Evolutionary conservation across 2,797 vertebrate genomes (phyloP).

Genomic region (Ammospiza maritima): DNA sequence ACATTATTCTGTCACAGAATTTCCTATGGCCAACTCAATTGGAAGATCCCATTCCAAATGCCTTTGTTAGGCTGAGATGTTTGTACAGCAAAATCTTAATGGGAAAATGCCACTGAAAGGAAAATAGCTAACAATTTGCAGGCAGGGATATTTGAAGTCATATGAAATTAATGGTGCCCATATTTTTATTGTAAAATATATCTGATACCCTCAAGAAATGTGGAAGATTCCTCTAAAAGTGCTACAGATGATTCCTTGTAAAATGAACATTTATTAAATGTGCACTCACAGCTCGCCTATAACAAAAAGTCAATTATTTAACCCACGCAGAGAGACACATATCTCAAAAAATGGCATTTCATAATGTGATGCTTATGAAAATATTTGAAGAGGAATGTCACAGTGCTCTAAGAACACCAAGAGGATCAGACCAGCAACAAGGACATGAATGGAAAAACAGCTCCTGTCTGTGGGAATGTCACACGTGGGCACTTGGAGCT

Average conservation of each 20-base stretch:
- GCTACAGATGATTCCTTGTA: neutral
- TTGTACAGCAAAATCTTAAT: neutral
- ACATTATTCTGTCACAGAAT: neutral
- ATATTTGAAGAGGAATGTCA: neutral
- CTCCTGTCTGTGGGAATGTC: neutral
- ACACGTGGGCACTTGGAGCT: fast-evolving
- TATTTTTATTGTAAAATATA: neutral
- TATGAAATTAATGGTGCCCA: neutral
- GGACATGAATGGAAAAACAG: neutral
- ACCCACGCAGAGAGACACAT: neutral
- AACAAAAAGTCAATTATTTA: neutral
- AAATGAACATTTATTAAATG: neutral
- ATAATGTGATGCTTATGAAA: neutral
- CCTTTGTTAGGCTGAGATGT: fast-evolving
- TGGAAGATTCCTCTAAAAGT: neutral
- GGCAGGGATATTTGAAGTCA: neutral
- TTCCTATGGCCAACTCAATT: neutral
- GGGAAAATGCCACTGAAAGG: neutral
- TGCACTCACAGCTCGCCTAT: neutral
- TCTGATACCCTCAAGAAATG: neutral
- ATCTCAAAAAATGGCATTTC: neutral
- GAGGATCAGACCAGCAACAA: neutral
- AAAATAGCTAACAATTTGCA: neutral
- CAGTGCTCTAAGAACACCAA: fast-evolving
- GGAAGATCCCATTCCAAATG: neutral